Conservation (phyloP, 2,888 invertebrate genomes). For the Heliconius aoede region DNA sequence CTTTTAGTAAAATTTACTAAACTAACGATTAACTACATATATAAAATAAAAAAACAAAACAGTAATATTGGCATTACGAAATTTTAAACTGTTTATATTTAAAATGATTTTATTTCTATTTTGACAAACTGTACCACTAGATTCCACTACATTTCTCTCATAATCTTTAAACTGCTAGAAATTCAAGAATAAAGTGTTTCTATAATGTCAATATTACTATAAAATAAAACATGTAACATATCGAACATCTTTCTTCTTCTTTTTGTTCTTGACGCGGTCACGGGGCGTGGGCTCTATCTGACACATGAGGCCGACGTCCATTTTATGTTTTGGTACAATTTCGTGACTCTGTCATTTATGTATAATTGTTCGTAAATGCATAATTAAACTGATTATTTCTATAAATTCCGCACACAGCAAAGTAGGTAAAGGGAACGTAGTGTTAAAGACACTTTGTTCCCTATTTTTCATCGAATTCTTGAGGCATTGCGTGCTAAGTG, state of each 20-base stretch:
- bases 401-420: too few species aligned
- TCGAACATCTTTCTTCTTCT: constrained; percentile 85
- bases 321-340: constrained; percentile 57
- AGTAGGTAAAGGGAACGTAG: too few species aligned
- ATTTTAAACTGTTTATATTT: too few species aligned
- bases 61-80: background rate
- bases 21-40: background rate
- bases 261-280: constrained; percentile 62
- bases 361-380: background rate
- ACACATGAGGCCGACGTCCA: constrained; percentile 69
- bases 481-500: too few species aligned
- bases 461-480: too few species aligned
- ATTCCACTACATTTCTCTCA: too few species aligned
- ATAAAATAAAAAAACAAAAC: background rate
- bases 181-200: background rate
- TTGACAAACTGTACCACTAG: too few species aligned
- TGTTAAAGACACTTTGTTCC: too few species aligned
- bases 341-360: constrained; percentile 64
- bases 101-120: too few species aligned
- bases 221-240: constrained; percentile 15
- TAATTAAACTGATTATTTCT: too few species aligned
- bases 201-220: background rate
- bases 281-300: constrained; percentile 70
- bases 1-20: too few species aligned
- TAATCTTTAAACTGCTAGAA: too few species aligned